Conservation (phyloP, 64 coral and sea anemone genomes). For the Cladopsammia gracilis region DNA sequence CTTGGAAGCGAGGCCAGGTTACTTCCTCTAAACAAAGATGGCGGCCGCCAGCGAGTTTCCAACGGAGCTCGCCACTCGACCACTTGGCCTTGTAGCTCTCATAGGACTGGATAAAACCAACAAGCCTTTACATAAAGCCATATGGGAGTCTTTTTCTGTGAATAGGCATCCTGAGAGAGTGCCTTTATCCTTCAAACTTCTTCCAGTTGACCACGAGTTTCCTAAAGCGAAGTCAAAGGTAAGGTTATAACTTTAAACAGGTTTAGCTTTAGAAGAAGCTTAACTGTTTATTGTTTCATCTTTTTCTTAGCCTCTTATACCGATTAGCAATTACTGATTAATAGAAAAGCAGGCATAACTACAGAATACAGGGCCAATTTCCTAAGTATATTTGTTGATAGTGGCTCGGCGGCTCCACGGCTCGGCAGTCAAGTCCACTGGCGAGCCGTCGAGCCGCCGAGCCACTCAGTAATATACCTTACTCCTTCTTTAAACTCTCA, state of each 20-base stretch:
- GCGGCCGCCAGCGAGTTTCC: slow-evolving; percentile 99
- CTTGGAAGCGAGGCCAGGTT: not conserved
- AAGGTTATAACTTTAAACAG: not conserved
- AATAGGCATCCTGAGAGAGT: slow-evolving; percentile 88
- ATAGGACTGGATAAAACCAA: slow-evolving; percentile 81
- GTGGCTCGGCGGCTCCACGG: too few species aligned
- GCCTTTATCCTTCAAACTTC: slow-evolving; percentile 82
- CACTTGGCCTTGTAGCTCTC: slow-evolving; percentile 91
- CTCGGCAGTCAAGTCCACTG: too few species aligned
- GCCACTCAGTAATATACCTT: too few species aligned
- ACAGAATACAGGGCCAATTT: too few species aligned
- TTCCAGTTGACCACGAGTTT: slow-evolving; percentile 88
- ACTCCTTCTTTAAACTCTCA: too few species aligned
- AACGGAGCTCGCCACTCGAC: slow-evolving; percentile 90
- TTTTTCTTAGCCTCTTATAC: too few species aligned
- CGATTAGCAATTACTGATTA: too few species aligned
- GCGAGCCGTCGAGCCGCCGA: too few species aligned
- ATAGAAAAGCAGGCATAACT: too few species aligned
- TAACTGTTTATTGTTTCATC: too few species aligned
- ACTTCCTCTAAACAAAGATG: slow-evolving; percentile 70
- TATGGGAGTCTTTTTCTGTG: slow-evolving; percentile 98
- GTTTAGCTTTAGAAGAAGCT: too few species aligned
- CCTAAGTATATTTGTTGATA: too few species aligned
- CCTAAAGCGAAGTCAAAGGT: slow-evolving; percentile 97
- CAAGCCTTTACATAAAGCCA: slow-evolving; percentile 90